Conservation (phyloP, 2,888 invertebrate genomes). For the Drosophila neutralis region DNA sequence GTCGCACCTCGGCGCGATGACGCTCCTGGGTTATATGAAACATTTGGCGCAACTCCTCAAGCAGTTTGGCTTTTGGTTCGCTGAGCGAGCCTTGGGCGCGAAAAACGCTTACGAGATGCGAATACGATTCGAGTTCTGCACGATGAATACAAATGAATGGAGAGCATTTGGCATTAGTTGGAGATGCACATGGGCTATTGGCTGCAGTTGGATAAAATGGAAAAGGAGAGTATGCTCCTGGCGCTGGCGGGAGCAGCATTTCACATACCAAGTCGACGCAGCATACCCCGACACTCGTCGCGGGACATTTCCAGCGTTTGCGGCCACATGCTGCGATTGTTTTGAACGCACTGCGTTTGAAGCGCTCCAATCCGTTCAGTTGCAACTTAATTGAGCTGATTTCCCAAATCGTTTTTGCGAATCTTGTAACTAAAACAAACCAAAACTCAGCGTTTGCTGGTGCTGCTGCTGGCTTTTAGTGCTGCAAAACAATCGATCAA, state of each 20-base stretch:
- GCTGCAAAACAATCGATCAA: constrained; percentile 54
- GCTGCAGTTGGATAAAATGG: constrained; percentile 10
- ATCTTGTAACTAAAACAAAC: constrained; percentile 76
- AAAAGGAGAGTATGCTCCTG: constrained; percentile 25
- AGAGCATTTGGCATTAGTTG: constrained; percentile 16
- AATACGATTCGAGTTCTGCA: constrained; percentile 95
- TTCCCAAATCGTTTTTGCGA: constrained; percentile 62
- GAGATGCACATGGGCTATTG: not conserved
- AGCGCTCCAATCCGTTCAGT: constrained; percentile 62
- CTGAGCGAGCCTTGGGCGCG: constrained; percentile 96
- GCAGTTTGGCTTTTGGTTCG: constrained; percentile 92
- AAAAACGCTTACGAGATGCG: constrained; percentile 94
- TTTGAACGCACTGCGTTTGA: constrained; percentile 54
- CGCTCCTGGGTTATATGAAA: constrained; percentile 95
- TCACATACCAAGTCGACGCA: constrained; percentile 92
- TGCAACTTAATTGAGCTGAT: constrained; percentile 75
- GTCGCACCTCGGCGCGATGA: constrained; percentile 95
- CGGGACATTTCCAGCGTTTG: constrained; percentile 89
- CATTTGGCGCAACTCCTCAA: constrained; percentile 92
- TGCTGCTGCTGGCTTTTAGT: constrained; percentile 60
- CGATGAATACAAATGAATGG: constrained; percentile 35
- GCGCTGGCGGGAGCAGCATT: constrained; percentile 44
- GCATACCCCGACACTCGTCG: constrained; percentile 94
- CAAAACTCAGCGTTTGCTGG: constrained; percentile 72
- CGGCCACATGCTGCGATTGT: constrained; percentile 82